These are phyloP conservation scores for Candidula unifasciata DNA, from an alignment of 2,888 invertebrate genomes.

Conservation along the genomic window DNA sequence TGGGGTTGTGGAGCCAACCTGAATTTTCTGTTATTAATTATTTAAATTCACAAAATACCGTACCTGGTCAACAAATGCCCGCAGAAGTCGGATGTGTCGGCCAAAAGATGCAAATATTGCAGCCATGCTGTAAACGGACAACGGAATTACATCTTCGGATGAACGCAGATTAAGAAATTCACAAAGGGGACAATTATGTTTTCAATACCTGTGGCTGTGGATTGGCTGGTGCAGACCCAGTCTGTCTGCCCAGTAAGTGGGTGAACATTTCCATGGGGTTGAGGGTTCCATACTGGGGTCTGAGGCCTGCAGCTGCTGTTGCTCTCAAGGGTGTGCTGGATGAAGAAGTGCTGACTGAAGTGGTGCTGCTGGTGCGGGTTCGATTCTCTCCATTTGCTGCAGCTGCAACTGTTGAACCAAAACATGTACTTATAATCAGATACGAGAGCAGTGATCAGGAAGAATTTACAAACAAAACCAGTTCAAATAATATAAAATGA, in stretches of 20 bases:
- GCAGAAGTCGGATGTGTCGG: no score
- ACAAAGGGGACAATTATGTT: no score
- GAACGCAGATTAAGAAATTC: no score
- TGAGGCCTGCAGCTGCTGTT: not conserved
- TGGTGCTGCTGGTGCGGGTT: conserved; percentile 88
- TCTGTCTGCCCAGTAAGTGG: not conserved
- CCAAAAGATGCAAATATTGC: no score
- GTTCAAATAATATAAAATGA: no score
- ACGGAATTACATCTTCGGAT: no score
- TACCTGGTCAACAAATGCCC: no score
- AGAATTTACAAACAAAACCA: no score
- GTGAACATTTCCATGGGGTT: conserved; percentile 47
- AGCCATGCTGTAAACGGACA: no score
- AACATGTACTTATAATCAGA: not conserved
- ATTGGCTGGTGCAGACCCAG: not conserved
- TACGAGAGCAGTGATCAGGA: not conserved
- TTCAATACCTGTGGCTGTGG: not conserved
- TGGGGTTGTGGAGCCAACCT: no score
- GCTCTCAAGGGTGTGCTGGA: not conserved
- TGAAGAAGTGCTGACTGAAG: conserved; percentile 83
- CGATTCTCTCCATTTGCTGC: conserved; percentile 35
- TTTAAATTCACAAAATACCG: no score
- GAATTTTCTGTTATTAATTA: no score
- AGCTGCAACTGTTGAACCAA: not conserved
- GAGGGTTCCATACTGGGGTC: not conserved